Evolutionary conservation across 2,888 invertebrate species (phyloP).

Genomic region (Ennomos erosarius): DNA sequence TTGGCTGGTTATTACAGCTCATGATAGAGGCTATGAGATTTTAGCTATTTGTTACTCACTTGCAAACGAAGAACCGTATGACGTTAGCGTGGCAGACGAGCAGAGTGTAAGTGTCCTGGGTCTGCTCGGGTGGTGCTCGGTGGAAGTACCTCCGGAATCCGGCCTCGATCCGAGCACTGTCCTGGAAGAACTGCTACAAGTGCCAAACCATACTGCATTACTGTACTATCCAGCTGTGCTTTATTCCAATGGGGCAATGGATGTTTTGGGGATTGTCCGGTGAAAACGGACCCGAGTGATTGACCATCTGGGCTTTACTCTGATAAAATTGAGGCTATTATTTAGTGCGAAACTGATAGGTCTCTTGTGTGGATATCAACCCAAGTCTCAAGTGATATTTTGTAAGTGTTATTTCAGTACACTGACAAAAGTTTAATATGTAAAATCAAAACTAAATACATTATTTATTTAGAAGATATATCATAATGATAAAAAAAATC

Average conservation of each 20-base stretch:
- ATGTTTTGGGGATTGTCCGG: neutral
- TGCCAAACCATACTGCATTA: conserved; percentile 61
- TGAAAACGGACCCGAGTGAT: conserved; percentile 17
- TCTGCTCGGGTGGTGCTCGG: conserved; percentile 92
- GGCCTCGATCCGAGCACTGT: conserved; percentile 97
- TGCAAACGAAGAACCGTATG: conserved; percentile 97
- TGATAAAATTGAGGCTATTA: neutral
- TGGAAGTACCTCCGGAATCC: conserved; percentile 97
- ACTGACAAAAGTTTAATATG: too few species aligned
- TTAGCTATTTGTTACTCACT: conserved; percentile 80
- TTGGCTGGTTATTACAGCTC: too few species aligned
- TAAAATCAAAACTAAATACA: too few species aligned
- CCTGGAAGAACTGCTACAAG: conserved; percentile 94
- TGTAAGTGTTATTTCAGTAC: too few species aligned
- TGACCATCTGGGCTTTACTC: conserved; percentile 49
- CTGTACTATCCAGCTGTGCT: conserved; percentile 54
- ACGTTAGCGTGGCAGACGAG: conserved; percentile 99
- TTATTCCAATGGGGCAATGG: conserved; percentile 17
- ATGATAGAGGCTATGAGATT: too few species aligned
- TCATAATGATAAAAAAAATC: too few species aligned
- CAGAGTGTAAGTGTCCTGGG: conserved; percentile 93
- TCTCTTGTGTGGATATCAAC: neutral
- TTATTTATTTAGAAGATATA: too few species aligned
- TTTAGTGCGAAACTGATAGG: neutral
- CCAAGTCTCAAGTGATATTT: too few species aligned